phyloP scores from a whole-genome alignment of 2,888 invertebrate genomes.

The Eurytoma adleriae region DNA sequence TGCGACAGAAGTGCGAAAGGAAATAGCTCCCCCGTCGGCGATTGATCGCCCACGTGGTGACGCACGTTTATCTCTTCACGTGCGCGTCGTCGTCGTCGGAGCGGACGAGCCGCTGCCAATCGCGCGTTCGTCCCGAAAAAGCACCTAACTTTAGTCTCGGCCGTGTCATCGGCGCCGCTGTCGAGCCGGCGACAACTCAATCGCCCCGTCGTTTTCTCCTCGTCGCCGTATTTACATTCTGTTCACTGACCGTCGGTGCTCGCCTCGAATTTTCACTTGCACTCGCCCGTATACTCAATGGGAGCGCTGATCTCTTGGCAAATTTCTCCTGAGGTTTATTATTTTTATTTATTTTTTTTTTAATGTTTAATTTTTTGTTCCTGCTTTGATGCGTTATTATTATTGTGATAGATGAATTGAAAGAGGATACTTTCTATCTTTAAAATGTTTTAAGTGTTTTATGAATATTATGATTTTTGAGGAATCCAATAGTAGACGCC shows the following conservation, averaged over 20 bases:
- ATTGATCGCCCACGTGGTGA: no score
- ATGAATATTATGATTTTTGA: no score
- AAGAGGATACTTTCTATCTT: no score
- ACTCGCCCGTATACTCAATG: no score
- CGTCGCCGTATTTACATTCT: background rate
- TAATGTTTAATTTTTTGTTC: background rate
- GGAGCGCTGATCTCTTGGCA: no score
- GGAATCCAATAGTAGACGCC: no score
- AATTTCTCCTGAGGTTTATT: background rate
- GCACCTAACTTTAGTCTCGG: constrained; percentile 62
- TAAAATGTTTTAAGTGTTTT: no score
- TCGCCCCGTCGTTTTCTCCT: background rate
- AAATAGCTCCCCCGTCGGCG: no score
- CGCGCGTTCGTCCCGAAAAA: constrained; percentile 49
- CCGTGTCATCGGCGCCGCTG: constrained; percentile 51
- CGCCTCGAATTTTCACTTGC: background rate
- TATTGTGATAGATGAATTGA: no score
- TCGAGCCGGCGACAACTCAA: constrained; percentile 8
- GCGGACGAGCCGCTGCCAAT: constrained; percentile 33
- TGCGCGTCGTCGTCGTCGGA: background rate
- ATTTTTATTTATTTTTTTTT: background rate
- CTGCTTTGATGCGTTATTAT: background rate
- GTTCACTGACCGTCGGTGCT: background rate
- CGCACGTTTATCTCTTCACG: background rate
- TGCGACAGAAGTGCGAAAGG: no score